Conservation (phyloP, 2,888 invertebrate species). For the Congeria kusceri region DNA sequence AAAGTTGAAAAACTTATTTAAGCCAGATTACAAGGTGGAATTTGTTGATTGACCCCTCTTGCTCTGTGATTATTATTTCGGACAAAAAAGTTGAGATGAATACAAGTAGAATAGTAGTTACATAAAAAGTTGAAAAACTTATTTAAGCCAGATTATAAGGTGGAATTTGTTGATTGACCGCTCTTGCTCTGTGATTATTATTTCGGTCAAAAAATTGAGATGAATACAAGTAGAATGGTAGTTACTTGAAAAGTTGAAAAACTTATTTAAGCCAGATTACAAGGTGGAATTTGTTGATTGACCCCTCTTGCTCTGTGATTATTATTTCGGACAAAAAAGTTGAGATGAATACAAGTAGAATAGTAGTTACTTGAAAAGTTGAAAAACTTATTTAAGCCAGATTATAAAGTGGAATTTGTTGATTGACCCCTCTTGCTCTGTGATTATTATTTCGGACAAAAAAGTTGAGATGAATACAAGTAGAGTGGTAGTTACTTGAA, state of each 20-base stretch:
- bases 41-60: too few species aligned
- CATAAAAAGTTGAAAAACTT: too few species aligned
- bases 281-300: too few species aligned
- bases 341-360: too few species aligned
- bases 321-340: too few species aligned
- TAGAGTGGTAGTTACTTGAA: conserved; percentile 14
- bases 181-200: conserved; percentile 83
- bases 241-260: not conserved
- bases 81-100: too few species aligned
- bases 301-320: too few species aligned
- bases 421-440: conserved; percentile 82
- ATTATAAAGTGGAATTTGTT: conserved; percentile 82
- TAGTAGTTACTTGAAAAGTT: too few species aligned
- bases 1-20: not conserved
- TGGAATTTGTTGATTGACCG: conserved; percentile 83
- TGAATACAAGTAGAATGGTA: conserved; percentile 34
- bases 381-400: too few species aligned
- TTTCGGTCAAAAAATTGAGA: conserved; percentile 76
- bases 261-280: not conserved
- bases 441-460: conserved; percentile 83
- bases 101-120: too few species aligned
- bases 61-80: too few species aligned
- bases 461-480: conserved; percentile 51
- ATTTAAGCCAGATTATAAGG: conserved; percentile 83
- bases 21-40: too few species aligned